These are phyloP conservation scores for Rhinoderma darwinii DNA, from an alignment of 2,113 vertebrate genomes.

Conservation along the genomic window DNA sequence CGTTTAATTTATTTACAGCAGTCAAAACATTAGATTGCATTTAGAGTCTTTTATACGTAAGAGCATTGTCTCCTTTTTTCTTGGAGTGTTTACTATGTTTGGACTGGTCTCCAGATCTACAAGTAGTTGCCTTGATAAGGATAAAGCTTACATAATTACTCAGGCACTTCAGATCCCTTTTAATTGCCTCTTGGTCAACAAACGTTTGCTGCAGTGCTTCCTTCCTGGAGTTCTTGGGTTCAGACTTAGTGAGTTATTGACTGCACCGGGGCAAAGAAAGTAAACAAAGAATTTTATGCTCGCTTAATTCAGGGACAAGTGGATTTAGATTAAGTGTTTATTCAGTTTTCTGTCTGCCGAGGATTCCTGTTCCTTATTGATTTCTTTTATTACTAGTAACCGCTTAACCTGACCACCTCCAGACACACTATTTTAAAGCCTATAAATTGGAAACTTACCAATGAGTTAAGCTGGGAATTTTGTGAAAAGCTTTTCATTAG, in stretches of 20 bases:
- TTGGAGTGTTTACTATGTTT: conserved; percentile 65
- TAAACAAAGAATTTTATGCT: conserved; percentile 83
- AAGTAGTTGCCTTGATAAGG: conserved; percentile 69
- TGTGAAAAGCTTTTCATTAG: conserved; percentile 82
- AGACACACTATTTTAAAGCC: conserved; percentile 81
- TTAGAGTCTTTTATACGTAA: conserved; percentile 67
- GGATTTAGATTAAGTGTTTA: conserved; percentile 84
- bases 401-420: conserved; percentile 80
- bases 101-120: conserved; percentile 64
- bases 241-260: conserved; percentile 67
- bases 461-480: conserved; percentile 72
- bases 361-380: conserved; percentile 78
- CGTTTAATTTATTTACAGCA: conserved; percentile 45
- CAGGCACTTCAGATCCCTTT: conserved; percentile 67
- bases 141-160: conserved; percentile 77
- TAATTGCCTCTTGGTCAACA: conserved; percentile 73
- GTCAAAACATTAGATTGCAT: conserved; percentile 61
- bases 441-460: conserved; percentile 80
- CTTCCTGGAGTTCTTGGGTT: conserved; percentile 65
- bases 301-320: conserved; percentile 83
- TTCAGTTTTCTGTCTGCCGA: conserved; percentile 80
- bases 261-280: conserved; percentile 74
- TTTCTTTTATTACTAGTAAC: conserved; percentile 80
- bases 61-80: conserved; percentile 59
- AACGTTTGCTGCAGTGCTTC: conserved; percentile 67